Percentiles rank a stretch among this genome's conserved stretches.
phyloP scores from a whole-genome alignment of 1,140 invertebrate species.

The Drosophila suzukii region DNA sequence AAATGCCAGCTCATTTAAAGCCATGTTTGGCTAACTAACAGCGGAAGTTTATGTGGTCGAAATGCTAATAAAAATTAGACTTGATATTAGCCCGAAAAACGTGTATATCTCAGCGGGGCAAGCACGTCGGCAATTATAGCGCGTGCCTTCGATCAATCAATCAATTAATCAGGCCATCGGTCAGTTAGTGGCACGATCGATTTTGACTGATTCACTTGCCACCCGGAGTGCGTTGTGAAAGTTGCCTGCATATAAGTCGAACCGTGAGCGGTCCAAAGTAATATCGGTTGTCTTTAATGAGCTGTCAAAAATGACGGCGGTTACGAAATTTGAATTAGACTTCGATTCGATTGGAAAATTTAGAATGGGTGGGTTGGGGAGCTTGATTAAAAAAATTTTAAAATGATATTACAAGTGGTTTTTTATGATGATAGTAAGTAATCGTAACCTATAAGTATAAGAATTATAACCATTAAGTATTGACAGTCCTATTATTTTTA shows the following conservation, averaged over 20 bases:
- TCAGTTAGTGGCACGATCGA: conserved; percentile 28
- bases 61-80: conserved; percentile 1
- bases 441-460: no score
- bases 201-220: conserved; percentile 48
- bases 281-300: not conserved
- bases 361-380: not conserved
- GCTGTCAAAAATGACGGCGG: no score
- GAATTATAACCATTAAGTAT: no score
- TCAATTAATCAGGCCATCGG: conserved; percentile 23
- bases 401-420: no score
- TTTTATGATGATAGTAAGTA: no score
- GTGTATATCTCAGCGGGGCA: conserved; percentile 22
- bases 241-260: conserved; percentile 12
- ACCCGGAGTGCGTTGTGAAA: conserved; percentile 43
- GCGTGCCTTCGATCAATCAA: conserved; percentile 34
- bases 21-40: conserved; percentile 28
- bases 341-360: not conserved
- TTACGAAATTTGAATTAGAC: no score
- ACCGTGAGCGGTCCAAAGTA: conserved; percentile 14
- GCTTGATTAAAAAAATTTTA: not conserved
- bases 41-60: conserved; percentile 17
- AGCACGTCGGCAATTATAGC: conserved; percentile 42
- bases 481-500: no score
- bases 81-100: conserved; percentile 5
- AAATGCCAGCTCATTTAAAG: conserved; percentile 51